Evolutionary conservation across 2,113 vertebrate species (phyloP).

Genomic region (Oenanthe oenanthe): DNA sequence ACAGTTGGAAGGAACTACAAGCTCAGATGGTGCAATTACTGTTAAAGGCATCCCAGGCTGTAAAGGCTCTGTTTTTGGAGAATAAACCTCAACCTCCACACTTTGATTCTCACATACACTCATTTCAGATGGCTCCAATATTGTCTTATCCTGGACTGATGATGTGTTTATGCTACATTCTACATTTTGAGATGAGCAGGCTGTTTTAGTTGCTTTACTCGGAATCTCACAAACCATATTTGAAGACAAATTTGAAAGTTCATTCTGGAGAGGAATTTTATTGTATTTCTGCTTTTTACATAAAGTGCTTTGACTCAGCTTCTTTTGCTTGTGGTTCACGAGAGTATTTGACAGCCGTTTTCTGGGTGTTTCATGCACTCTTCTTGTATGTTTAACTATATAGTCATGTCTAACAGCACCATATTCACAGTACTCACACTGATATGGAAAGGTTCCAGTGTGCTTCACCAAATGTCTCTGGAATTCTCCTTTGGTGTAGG

Average conservation of each 20-base stretch:
- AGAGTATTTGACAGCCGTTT: constrained; percentile 19
- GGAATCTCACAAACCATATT: constrained; percentile 12
- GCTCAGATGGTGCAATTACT: constrained; percentile 86
- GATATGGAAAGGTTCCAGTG: constrained; percentile 84
- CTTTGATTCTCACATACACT: constrained; percentile 60
- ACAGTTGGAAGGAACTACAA: constrained; percentile 89
- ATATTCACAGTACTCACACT: constrained; percentile 89
- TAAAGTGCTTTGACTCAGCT: constrained; percentile 40
- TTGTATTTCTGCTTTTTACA: constrained; percentile 7
- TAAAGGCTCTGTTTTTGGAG: constrained; percentile 79
- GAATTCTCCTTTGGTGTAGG: constrained; percentile 88
- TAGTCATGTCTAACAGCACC: constrained; percentile 89
- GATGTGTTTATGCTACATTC: constrained; percentile 40
- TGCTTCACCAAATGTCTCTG: constrained; percentile 88
- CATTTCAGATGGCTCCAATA: constrained; percentile 17
- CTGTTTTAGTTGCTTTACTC: neutral
- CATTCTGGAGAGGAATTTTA: constrained; percentile 16
- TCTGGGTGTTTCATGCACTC: constrained; percentile 78
- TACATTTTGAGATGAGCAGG: neutral
- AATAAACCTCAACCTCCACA: constrained; percentile 81
- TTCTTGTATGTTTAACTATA: constrained; percentile 88
- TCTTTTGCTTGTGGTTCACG: constrained; percentile 51
- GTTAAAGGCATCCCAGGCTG: constrained; percentile 87
- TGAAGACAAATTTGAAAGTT: constrained; percentile 16
- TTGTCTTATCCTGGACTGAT: constrained; percentile 21